Conservation (phyloP, 37 sponge, comb jelly and placozoan genomes). For the Petrosia ficiformis region DNA sequence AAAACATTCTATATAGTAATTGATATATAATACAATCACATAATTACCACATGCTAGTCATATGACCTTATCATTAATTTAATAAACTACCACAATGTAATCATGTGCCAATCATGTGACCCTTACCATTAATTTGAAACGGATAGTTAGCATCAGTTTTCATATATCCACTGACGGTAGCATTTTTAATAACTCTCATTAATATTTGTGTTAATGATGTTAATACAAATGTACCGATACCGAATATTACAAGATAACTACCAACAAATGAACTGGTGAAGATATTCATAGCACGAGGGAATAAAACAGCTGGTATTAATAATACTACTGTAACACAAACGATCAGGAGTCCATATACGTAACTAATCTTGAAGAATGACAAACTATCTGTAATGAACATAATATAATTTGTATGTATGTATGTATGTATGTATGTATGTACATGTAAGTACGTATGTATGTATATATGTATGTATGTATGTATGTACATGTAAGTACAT, state of each 20-base stretch:
- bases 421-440: too few relatives aligned
- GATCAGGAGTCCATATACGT: conserved; percentile 13
- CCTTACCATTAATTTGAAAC: not conserved
- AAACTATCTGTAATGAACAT: too few relatives aligned
- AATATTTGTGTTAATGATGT: not conserved
- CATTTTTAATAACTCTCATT: not conserved
- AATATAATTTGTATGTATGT: too few relatives aligned
- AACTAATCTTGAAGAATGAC: not conserved
- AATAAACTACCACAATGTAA: too few relatives aligned
- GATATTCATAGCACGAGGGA: not conserved
- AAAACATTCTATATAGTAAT: too few relatives aligned
- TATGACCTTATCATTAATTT: too few relatives aligned
- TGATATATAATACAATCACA: too few relatives aligned
- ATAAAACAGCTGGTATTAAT: not conserved
- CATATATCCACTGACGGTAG: not conserved
- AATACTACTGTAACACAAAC: conserved; percentile 18
- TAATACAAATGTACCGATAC: not conserved
- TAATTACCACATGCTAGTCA: too few relatives aligned
- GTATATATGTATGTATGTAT: too few relatives aligned
- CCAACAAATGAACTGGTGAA: not conserved
- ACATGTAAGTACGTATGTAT: too few relatives aligned
- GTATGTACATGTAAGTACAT: too few relatives aligned
- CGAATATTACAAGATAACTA: not conserved
- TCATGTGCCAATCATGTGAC: not conserved
- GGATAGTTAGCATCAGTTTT: not conserved